phyloP scores from a whole-genome alignment of 2,888 invertebrate genomes.

The Eledona agricola region DNA sequence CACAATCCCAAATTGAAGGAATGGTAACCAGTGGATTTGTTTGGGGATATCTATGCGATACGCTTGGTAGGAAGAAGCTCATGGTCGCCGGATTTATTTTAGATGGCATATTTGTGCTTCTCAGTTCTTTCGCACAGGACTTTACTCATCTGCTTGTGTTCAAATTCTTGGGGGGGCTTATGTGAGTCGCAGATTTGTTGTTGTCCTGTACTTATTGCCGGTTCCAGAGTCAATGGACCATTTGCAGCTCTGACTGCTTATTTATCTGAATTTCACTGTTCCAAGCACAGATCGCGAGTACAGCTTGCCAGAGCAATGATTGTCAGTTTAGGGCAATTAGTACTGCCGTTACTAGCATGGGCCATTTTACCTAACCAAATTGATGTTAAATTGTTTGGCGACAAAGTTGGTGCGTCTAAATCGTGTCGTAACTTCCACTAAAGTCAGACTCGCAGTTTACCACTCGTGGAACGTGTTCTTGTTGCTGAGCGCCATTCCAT shows the following conservation, averaged over 20 bases:
- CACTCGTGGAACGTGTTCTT: slow-evolving; percentile 71
- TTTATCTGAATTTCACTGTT: slow-evolving; percentile 76
- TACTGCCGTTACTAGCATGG: slow-evolving; percentile 77
- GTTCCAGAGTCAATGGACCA: slow-evolving; percentile 39
- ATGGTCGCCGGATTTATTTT: slow-evolving; percentile 72
- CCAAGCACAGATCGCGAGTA: slow-evolving; percentile 70
- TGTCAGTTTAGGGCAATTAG: slow-evolving; percentile 69
- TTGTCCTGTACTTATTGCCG: neutral
- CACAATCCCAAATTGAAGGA: slow-evolving; percentile 62
- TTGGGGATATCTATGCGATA: slow-evolving; percentile 80
- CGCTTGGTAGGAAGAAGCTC: slow-evolving; percentile 72
- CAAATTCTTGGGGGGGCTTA: slow-evolving; percentile 74
- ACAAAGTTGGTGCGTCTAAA: slow-evolving; percentile 48
- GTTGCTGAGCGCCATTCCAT: slow-evolving; percentile 69
- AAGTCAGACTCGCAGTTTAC: slow-evolving; percentile 60
- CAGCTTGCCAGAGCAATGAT: slow-evolving; percentile 72
- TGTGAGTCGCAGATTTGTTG: slow-evolving; percentile 65
- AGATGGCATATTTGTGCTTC: slow-evolving; percentile 69
- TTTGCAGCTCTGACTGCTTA: slow-evolving; percentile 60
- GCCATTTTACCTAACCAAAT: slow-evolving; percentile 71
- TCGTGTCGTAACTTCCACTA: slow-evolving; percentile 38
- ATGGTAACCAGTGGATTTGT: slow-evolving; percentile 77
- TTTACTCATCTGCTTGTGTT: slow-evolving; percentile 71
- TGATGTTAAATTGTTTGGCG: slow-evolving; percentile 54
- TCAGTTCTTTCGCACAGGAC: slow-evolving; percentile 71